Base-by-base conservation (phyloP, 2,888 invertebrate genomes). In the Axea sp. region DNA sequence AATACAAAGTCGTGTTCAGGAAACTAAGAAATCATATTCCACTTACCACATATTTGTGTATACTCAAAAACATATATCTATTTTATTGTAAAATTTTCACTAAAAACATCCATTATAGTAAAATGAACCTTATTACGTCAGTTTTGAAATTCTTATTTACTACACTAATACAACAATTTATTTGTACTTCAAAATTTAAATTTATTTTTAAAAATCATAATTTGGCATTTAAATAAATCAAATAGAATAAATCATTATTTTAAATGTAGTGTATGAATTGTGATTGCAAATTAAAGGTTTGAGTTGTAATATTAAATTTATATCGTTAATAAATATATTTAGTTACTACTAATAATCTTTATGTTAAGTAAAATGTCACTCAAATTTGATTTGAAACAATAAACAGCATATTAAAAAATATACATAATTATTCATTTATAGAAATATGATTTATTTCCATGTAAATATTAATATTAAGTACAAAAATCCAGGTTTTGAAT, bases 1-100 rank as follows among this genome's bases (percentile, higher is more conserved):
- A 71, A 71, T 71, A 22, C 55, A 71, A 71, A 71, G 71, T 62
- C 62, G 75, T 79, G 78, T 76, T 77, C 78, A 77, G 75, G 77
- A 78, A 80, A 79, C 77, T 74, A 74, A 62, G 75, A 64, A 74
- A 73, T 72, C 35, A 51, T 67, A 41, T 68, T 59, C 26, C 47
- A 43, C 45, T 51, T 53, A 74, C 47, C 47, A 68, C 59, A 51
- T 41, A 24, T 35, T 19, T 35, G 39, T 39, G 41, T 41, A 57
- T 55, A 71, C 33, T 24, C 31, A 67, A 57, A 67, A 43, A 30
- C 6, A 24, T 45, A 49, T 65, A 37, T 55, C 55, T 53, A 28
- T n/a, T n/a, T n/a, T n/a, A 47, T 39, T 35, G 9, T 39, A 26
- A 26, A 51, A 24, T 53, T 35, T n/a, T n/a, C n/a, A n/a, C n/a